phyloP scores from a whole-genome alignment of 2,113 vertebrate species.

The Microcebus tavaratra region DNA sequence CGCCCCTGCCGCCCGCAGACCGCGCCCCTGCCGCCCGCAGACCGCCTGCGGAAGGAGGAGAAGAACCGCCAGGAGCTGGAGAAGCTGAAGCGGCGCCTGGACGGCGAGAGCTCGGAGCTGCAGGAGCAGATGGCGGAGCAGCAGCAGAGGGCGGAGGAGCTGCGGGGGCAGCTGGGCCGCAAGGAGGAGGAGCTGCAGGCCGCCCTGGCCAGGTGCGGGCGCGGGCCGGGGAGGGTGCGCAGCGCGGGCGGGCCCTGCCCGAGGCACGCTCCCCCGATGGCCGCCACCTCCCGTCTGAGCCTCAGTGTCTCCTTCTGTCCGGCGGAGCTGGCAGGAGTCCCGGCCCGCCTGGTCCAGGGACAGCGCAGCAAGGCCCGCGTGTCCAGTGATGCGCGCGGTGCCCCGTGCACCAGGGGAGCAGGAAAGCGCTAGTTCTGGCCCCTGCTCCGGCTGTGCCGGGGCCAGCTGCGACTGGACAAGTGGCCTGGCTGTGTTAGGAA shows the following conservation, averaged over 20 bases:
- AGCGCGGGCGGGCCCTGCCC: accelerated
- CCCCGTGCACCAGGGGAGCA: accelerated
- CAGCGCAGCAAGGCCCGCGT: not conserved
- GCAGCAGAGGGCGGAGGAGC: conserved; percentile 87
- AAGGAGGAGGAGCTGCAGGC: conserved; percentile 94
- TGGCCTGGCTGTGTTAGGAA: not conserved
- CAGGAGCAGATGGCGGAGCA: conserved; percentile 93
- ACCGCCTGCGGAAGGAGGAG: conserved; percentile 94
- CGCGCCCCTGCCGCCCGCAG: conserved; percentile 82
- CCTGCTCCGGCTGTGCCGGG: too few relatives aligned
- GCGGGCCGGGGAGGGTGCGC: not conserved
- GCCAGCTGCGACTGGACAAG: not conserved
- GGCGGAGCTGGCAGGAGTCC: not conserved
- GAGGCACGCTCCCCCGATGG: not conserved
- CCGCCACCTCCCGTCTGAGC: accelerated
- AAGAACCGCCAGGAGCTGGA: conserved; percentile 93
- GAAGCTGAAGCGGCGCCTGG: conserved; percentile 92
- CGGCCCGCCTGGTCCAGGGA: not conserved
- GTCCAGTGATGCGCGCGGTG: too few relatives aligned
- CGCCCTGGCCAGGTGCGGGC: conserved; percentile 87
- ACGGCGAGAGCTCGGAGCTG: conserved; percentile 90
- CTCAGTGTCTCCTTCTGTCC: not conserved
- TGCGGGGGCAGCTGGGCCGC: conserved; percentile 87
- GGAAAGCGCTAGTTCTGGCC: not conserved
- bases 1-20: conserved; percentile 78